Evolutionary conservation across 2,888 invertebrate species (phyloP).

Genomic region (Autographa pulchrina): DNA sequence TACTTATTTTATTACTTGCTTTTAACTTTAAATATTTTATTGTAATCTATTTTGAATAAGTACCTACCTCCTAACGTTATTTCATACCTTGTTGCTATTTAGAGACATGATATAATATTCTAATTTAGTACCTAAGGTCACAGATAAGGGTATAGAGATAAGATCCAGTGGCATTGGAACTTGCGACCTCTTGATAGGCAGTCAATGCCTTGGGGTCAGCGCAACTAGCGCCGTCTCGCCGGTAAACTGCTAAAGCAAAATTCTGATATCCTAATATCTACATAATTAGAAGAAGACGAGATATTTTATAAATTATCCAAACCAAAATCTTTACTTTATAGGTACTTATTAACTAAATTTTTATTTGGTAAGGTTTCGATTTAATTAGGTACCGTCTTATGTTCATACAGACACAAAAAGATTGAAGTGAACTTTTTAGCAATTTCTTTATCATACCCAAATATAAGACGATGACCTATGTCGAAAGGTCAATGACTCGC

Average conservation of each 20-base stretch:
- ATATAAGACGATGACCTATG: neutral
- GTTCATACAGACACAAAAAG: too few relatives aligned
- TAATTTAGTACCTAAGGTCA: conserved; percentile 31
- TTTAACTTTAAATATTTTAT: too few relatives aligned
- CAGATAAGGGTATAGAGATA: neutral
- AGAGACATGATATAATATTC: conserved; percentile 26
- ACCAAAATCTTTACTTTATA: too few relatives aligned
- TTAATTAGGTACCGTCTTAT: too few relatives aligned
- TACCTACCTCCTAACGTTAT: neutral
- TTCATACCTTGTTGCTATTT: conserved; percentile 36
- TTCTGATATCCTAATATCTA: neutral
- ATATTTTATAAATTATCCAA: too few relatives aligned
- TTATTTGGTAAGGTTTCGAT: too few relatives aligned
- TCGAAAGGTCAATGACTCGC: neutral
- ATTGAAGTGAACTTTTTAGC: too few relatives aligned
- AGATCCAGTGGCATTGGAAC: conserved; percentile 1
- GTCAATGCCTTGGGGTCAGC: conserved; percentile 4
- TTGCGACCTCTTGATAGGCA: conserved; percentile 3
- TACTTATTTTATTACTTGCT: too few relatives aligned
- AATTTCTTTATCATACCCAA: neutral
- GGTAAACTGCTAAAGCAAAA: neutral
- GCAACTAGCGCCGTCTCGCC: neutral
- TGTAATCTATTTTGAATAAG: too few relatives aligned
- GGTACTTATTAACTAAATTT: too few relatives aligned
- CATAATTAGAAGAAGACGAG: too few relatives aligned